Conservation (phyloP, 92 coral and sea anemone genomes). For the Phenganax marumi region DNA sequence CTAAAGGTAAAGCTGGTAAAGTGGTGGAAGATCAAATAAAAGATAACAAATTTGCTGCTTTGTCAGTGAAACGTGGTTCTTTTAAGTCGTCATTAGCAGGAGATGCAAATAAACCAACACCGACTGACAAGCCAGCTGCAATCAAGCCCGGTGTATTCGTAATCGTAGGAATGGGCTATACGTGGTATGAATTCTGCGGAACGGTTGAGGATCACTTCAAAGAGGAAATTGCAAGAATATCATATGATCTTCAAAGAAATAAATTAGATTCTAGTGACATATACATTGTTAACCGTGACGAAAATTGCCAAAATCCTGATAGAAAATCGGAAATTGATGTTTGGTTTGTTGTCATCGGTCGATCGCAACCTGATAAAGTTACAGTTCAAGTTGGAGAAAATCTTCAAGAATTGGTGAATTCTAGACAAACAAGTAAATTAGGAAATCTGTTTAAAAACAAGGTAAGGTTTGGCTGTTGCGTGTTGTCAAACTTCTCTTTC, state of each 20-base stretch:
- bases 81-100: not conserved
- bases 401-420: conserved; percentile 67
- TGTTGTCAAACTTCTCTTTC: no score
- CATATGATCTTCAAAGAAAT: conserved; percentile 64
- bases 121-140: conserved; percentile 21
- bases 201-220: conserved; percentile 57
- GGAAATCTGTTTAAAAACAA: conserved; percentile 77
- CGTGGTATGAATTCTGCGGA: conserved; percentile 84
- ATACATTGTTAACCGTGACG: conserved; percentile 62
- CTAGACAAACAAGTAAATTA: conserved; percentile 65
- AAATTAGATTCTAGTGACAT: conserved; percentile 63
- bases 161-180: conserved; percentile 66
- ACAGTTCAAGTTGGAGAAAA: conserved; percentile 68
- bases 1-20: not conserved
- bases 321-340: conserved; percentile 66
- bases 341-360: conserved; percentile 67
- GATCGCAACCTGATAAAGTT: conserved; percentile 48
- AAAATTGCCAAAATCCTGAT: conserved; percentile 65
- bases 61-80: not conserved
- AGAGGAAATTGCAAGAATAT: conserved; percentile 65
- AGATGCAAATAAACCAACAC: not conserved
- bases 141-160: conserved; percentile 58
- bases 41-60: conserved; percentile 5
- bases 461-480: conserved; percentile 46
- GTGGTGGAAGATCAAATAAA: not conserved